Conservation (phyloP, 1,140 invertebrate species). For the Drosophila parvula region DNA sequence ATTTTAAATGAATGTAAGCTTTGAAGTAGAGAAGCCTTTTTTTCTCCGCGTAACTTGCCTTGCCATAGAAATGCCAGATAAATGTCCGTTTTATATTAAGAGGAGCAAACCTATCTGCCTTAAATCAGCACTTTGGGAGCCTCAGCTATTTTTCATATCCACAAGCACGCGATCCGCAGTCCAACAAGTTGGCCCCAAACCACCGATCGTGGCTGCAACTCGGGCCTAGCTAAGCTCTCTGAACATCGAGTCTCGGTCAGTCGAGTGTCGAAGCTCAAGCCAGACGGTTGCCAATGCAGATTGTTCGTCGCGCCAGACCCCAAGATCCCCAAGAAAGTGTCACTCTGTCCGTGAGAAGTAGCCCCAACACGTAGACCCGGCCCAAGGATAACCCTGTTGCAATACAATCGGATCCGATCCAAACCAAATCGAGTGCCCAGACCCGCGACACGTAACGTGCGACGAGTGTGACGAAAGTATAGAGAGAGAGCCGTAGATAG, state of each 20-base stretch:
- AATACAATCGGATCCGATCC: neutral
- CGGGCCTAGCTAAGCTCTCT: constrained; percentile 43
- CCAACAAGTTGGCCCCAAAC: constrained; percentile 57
- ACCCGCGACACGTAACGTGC: constrained; percentile 12
- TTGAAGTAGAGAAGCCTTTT: neutral
- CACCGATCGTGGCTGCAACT: constrained; percentile 19
- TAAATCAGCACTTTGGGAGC: constrained; percentile 18
- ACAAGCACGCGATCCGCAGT: constrained; percentile 29
- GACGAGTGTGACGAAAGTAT: constrained; percentile 29
- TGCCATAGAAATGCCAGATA: neutral
- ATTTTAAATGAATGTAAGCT: too few relatives aligned
- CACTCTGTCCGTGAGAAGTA: constrained; percentile 21
- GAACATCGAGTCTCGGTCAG: constrained; percentile 39
- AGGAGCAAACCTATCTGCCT: constrained; percentile 4
- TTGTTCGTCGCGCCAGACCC: neutral
- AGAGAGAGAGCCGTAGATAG: constrained; percentile 37
- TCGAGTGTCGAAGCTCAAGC: constrained; percentile 62
- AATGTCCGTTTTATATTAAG: constrained; percentile 5
- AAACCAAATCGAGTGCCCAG: constrained; percentile 1
- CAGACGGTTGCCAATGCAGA: constrained; percentile 48
- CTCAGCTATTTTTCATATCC: constrained; percentile 20
- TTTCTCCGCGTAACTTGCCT: neutral
- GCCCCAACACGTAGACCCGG: neutral
- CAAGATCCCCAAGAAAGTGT: constrained; percentile 2
- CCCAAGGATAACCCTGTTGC: constrained; percentile 17